phyloP scores from a whole-genome alignment of 2,113 vertebrate species.

The Solea solea region DNA sequence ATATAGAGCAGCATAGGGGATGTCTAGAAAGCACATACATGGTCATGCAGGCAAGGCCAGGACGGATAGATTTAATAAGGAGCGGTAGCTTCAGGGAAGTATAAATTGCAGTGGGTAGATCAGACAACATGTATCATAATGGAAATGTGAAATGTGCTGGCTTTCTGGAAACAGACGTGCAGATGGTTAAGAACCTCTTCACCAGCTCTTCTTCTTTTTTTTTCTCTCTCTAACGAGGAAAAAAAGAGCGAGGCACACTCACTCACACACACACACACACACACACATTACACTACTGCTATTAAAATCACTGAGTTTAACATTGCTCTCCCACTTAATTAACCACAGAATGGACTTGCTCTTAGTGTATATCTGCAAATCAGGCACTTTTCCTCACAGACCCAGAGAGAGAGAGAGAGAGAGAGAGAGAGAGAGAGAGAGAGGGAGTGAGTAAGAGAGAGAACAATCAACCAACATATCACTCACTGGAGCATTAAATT shows the following conservation, averaged over 20 bases:
- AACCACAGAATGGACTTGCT: slow-evolving; percentile 73
- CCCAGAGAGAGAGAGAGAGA: slow-evolving; percentile 16
- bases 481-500: slow-evolving; percentile 75
- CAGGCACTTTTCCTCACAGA: slow-evolving; percentile 69
- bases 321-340: slow-evolving; percentile 80
- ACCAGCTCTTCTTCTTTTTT: slow-evolving; percentile 48
- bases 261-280: slow-evolving; percentile 26
- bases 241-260: slow-evolving; percentile 38
- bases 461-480: slow-evolving; percentile 72
- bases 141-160: slow-evolving; percentile 72
- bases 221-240: slow-evolving; percentile 51
- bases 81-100: slow-evolving; percentile 66
- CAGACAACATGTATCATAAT: slow-evolving; percentile 76
- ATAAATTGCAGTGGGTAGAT: slow-evolving; percentile 74
- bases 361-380: slow-evolving; percentile 75
- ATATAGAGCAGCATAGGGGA: slow-evolving; percentile 1
- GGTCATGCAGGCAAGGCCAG: slow-evolving; percentile 35
- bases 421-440: slow-evolving; percentile 3
- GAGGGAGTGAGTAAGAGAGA: neutral
- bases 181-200: slow-evolving; percentile 67
- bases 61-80: slow-evolving; percentile 71
- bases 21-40: slow-evolving; percentile 38
- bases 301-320: slow-evolving; percentile 78
- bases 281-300: slow-evolving; percentile 37
- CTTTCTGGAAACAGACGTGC: slow-evolving; percentile 71